Evolutionary conservation across 2,113 vertebrate species (phyloP).

Genomic region (Dasyornis broadbenti): DNA sequence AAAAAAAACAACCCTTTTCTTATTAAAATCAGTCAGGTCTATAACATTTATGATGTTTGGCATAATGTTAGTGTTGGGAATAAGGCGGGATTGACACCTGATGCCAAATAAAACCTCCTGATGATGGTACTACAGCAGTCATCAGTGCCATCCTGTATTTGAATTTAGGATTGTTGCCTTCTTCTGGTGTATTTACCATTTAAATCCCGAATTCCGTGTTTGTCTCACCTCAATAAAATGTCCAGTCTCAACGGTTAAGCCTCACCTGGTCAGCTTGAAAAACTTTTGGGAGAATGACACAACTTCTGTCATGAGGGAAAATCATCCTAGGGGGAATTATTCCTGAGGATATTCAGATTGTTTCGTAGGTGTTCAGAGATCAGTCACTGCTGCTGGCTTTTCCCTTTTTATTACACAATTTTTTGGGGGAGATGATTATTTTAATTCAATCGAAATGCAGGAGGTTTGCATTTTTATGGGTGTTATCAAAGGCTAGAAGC

Average conservation of each 20-base stretch:
- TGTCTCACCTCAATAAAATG: neutral
- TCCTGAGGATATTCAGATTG: neutral
- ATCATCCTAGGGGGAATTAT: neutral
- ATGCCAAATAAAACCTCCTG: neutral
- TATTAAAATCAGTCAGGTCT: neutral
- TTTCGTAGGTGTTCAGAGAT: neutral
- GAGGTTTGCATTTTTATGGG: neutral
- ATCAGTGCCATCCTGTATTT: accelerated
- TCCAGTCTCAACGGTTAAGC: neutral
- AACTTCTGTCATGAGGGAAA: neutral
- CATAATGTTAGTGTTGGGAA: neutral
- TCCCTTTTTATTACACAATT: neutral
- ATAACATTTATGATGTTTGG: neutral
- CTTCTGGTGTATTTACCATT: neutral
- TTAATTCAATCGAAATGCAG: neutral
- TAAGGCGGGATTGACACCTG: neutral
- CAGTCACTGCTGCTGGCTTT: neutral
- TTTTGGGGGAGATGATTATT: neutral
- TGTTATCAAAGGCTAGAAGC: neutral
- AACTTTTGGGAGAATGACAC: neutral
- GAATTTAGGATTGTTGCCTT: neutral
- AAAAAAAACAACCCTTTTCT: neutral
- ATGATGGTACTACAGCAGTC: neutral
- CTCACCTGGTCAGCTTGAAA: neutral
- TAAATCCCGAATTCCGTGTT: neutral